Percentiles rank a stretch among this genome's conserved stretches.
Evolutionary conservation across 2,113 vertebrate species (phyloP).

Genomic region (Camelus dromedarius): DNA sequence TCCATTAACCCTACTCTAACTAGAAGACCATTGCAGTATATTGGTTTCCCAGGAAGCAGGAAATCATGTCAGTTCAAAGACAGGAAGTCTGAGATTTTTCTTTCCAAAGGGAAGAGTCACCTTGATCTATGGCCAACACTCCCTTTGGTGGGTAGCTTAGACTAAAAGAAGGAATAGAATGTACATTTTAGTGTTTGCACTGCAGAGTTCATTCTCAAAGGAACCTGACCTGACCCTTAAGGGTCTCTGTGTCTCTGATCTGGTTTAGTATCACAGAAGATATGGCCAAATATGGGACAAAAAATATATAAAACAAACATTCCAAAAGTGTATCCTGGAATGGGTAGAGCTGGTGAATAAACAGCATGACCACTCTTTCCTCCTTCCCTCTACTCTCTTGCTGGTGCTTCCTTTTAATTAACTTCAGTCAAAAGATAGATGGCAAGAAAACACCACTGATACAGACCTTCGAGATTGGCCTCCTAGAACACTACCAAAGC

Average conservation of each 20-base stretch:
- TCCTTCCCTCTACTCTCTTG: not conserved
- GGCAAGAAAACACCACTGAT: not conserved
- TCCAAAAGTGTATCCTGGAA: not conserved
- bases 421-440: not conserved
- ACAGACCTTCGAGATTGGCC: fast-evolving
- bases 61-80: not conserved
- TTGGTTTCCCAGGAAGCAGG: not conserved
- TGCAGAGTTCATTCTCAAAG: not conserved
- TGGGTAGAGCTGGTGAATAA: not conserved
- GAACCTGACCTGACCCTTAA: not conserved
- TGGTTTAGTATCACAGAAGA: not conserved
- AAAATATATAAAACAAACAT: not conserved
- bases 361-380: too few relatives aligned
- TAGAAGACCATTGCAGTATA: not conserved
- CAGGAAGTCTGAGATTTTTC: not conserved
- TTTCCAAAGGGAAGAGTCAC: not conserved
- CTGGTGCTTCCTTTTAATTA: not conserved
- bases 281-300: not conserved
- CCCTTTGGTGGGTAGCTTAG: not conserved
- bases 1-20: not conserved
- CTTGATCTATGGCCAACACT: not conserved
- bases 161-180: not conserved
- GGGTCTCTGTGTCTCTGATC: not conserved
- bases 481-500: not conserved
- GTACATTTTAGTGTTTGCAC: not conserved